phyloP scores from a whole-genome alignment of 2,888 invertebrate genomes.

The Eubasilissa splendida region DNA sequence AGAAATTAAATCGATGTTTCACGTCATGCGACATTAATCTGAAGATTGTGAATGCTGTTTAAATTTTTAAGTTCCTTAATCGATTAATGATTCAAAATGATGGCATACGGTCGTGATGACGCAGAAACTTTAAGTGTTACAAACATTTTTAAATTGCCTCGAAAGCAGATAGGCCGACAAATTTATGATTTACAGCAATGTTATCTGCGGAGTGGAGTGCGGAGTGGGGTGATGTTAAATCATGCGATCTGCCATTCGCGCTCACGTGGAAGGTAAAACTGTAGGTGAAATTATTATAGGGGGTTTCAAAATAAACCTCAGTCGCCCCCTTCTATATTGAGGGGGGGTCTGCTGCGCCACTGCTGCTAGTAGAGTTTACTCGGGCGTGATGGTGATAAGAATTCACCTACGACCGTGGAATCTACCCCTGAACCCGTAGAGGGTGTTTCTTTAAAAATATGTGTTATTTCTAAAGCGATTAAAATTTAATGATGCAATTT shows the following conservation, averaged over 20 bases:
- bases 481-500: no score
- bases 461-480: neutral
- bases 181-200: constrained; percentile 19
- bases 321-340: constrained; percentile 4
- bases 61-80: no score
- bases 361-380: constrained; percentile 32
- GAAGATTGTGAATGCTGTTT: no score
- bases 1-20: no score
- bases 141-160: constrained; percentile 9
- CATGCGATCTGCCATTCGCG: constrained; percentile 34
- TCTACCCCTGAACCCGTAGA: constrained; percentile 19
- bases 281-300: constrained; percentile 35
- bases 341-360: constrained; percentile 6
- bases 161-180: constrained; percentile 10
- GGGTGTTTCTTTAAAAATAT: constrained; percentile 22
- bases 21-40: no score
- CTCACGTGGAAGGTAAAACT: constrained; percentile 47
- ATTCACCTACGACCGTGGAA: constrained; percentile 40
- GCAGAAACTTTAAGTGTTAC: constrained; percentile 53
- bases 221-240: constrained; percentile 38
- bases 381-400: constrained; percentile 53
- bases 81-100: no score
- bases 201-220: neutral
- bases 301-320: constrained; percentile 26
- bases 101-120: neutral